Conservation (phyloP, 2,113 vertebrate genomes). For the Neolamprologus caudopunctatus region DNA sequence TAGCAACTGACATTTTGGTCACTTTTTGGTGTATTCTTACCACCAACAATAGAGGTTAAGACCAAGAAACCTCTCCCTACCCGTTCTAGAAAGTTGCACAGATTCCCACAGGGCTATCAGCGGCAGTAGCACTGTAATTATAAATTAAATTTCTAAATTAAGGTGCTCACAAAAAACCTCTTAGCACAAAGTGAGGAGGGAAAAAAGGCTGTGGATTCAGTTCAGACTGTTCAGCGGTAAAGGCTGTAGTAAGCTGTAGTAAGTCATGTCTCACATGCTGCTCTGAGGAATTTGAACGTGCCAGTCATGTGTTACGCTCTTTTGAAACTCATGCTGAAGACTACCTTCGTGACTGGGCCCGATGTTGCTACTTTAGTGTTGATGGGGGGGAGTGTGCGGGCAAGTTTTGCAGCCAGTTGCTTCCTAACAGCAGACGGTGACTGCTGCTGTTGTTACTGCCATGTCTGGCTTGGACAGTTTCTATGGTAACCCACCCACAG, state of each 20-base stretch:
- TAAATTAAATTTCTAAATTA: background rate
- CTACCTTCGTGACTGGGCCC: background rate
- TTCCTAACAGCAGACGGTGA: conserved; percentile 45
- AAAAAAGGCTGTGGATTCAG: background rate
- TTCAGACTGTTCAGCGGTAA: background rate
- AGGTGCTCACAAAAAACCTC: background rate
- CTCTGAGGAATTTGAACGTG: conserved; percentile 42
- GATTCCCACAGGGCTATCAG: background rate
- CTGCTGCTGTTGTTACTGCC: conserved; percentile 55
- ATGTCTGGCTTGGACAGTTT: conserved; percentile 75
- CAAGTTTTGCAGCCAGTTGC: conserved; percentile 34
- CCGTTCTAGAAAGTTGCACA: background rate
- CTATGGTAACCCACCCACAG: conserved; percentile 75
- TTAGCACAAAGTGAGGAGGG: background rate
- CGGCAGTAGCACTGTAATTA: background rate
- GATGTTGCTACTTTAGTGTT: background rate
- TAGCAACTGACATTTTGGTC: background rate
- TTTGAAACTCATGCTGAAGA: background rate
- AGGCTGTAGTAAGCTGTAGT: conserved; percentile 16
- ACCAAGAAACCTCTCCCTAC: background rate
- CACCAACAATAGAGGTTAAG: background rate
- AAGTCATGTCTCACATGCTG: conserved; percentile 55
- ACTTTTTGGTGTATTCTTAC: background rate
- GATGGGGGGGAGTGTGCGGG: background rate
- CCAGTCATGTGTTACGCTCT: conserved; percentile 41